A percentile compares a stretch with the other conserved stretches of the same genome.
Conservation (phyloP, 2,797 vertebrate species). For the Erpetoichthys calabaricus region DNA sequence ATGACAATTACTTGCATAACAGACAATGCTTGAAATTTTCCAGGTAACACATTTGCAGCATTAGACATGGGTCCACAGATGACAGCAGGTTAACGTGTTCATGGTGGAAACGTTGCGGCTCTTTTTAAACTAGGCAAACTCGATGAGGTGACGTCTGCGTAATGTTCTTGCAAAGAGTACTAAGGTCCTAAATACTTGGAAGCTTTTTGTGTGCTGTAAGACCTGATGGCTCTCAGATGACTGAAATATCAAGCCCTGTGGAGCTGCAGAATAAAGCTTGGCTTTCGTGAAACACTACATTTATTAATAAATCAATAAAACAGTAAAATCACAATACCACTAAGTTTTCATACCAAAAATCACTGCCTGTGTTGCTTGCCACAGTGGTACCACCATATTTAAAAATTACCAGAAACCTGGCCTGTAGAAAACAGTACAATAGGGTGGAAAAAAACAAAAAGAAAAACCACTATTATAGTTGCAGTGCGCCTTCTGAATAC, state of each 20-base stretch:
- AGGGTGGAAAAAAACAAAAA: constrained; percentile 16
- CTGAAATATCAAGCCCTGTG: constrained; percentile 52
- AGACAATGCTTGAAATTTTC: constrained; percentile 66
- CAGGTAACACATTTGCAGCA: constrained; percentile 66
- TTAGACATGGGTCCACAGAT: constrained; percentile 66
- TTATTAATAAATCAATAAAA: constrained; percentile 65
- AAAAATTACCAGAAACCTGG: constrained; percentile 36
- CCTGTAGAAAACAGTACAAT: constrained; percentile 15
- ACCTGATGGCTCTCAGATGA: constrained; percentile 32
- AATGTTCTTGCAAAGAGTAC: constrained; percentile 48
- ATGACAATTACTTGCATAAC: constrained; percentile 78
- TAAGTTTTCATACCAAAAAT: constrained; percentile 56
- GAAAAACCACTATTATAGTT: constrained; percentile 30
- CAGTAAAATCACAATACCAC: constrained; percentile 75
- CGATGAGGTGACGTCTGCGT: constrained; percentile 45
- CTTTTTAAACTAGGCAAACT: constrained; percentile 57
- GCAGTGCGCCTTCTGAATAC: constrained; percentile 21
- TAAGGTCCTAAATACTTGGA: constrained; percentile 63
- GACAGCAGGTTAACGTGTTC: constrained; percentile 34
- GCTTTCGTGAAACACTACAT: constrained; percentile 67
- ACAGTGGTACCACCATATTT: constrained; percentile 42
- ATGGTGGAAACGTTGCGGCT: constrained; percentile 58
- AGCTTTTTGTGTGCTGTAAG: constrained; percentile 55
- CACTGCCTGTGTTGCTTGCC: constrained; percentile 36
- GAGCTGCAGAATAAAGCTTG: constrained; percentile 53